Conservation (phyloP, 2,113 vertebrate genomes). For the Bos indicus region DNA sequence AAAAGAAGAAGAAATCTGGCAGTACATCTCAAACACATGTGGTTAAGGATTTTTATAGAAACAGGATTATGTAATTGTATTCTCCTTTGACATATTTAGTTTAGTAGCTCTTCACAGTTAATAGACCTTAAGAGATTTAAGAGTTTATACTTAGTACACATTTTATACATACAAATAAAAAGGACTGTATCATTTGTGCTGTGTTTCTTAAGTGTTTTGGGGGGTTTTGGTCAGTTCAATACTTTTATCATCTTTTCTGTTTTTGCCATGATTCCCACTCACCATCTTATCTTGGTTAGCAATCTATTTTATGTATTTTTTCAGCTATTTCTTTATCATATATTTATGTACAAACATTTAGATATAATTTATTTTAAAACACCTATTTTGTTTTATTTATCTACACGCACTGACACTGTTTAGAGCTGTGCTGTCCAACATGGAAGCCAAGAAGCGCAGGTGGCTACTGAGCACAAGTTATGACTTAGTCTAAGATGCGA, state of each 20-base stretch:
- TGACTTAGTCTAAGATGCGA: not conserved
- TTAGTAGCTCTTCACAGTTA: not conserved
- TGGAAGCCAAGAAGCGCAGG: not conserved
- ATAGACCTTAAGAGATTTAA: not conserved
- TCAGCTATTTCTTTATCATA: not conserved
- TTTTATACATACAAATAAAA: not conserved
- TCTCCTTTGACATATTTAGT: not conserved
- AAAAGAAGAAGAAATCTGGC: not conserved
- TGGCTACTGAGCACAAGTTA: not conserved
- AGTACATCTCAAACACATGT: not conserved
- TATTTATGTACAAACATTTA: not conserved
- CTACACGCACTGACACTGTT: not conserved
- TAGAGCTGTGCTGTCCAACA: fast-evolving
- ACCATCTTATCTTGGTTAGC: not conserved
- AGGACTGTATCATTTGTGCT: not conserved
- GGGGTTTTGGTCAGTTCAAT: not conserved
- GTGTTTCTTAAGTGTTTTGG: not conserved
- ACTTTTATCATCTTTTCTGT: not conserved
- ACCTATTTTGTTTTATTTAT: not conserved
- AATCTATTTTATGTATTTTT: not conserved
- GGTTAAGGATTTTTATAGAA: not conserved
- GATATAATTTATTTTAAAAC: not conserved
- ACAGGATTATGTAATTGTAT: not conserved
- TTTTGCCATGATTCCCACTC: not conserved
- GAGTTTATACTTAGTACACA: not conserved